Percentiles rank a stretch among this genome's conserved stretches.
Conservation (phyloP, 2,888 invertebrate species). For the Conus canariensis region DNA sequence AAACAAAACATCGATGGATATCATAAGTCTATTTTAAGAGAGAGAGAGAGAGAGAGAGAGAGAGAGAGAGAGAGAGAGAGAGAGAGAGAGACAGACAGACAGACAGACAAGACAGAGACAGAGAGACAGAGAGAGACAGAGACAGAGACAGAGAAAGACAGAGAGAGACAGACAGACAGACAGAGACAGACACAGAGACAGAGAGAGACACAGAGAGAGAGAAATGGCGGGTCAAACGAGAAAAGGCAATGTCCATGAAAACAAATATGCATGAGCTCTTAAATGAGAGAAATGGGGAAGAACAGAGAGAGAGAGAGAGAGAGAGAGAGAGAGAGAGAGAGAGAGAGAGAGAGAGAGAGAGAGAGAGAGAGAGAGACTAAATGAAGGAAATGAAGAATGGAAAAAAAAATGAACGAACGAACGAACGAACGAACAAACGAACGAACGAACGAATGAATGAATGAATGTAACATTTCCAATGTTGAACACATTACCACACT, state of each 20-base stretch:
- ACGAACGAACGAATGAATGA: too few relatives aligned
- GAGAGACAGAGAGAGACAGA: not conserved
- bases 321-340: not conserved
- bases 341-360: not conserved
- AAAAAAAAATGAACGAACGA: too few relatives aligned
- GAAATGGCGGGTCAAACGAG: not conserved
- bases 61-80: not conserved
- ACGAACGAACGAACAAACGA: too few relatives aligned
- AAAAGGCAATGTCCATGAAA: too few relatives aligned
- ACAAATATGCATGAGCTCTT: too few relatives aligned
- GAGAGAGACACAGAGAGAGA: not conserved
- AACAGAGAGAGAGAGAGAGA: not conserved
- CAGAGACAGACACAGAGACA: too few relatives aligned
- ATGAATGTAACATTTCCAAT: too few relatives aligned
- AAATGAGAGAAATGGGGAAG: too few relatives aligned
- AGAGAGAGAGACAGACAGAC: not conserved
- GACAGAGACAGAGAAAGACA: not conserved
- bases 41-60: not conserved
- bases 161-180: not conserved
- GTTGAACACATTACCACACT: too few relatives aligned
- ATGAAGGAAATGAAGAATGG: too few relatives aligned
- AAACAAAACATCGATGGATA: too few relatives aligned
- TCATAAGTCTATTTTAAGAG: too few relatives aligned
- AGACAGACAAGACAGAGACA: not conserved
- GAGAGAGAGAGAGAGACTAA: not conserved